phyloP scores from a whole-genome alignment of 2,113 vertebrate species.

The Rana temporaria region DNA sequence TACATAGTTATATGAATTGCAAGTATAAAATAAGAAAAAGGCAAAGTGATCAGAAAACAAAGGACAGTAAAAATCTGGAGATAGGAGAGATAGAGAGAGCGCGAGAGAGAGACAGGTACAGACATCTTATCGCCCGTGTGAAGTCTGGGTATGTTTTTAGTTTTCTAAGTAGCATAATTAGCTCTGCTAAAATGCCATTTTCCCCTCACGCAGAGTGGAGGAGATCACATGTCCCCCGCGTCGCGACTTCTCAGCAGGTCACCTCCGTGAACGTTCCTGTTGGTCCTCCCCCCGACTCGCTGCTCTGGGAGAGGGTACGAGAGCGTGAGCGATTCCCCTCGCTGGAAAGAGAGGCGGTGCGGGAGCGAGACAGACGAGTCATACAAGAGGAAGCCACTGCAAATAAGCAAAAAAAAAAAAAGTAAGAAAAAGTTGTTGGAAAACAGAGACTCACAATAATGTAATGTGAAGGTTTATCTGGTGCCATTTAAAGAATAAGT shows the following conservation, averaged over 20 bases:
- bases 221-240: conserved; percentile 48
- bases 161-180: conserved; percentile 54
- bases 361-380: conserved; percentile 90
- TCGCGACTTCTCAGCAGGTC: conserved; percentile 78
- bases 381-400: conserved; percentile 91
- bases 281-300: conserved; percentile 81
- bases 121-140: conserved; percentile 57
- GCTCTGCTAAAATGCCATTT: conserved; percentile 49
- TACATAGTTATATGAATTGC: conserved; percentile 24
- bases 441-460: neutral
- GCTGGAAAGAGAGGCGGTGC: conserved; percentile 89
- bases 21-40: conserved; percentile 18
- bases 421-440: neutral
- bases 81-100: conserved; percentile 55
- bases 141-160: conserved; percentile 59
- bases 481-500: neutral
- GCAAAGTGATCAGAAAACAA: conserved; percentile 25
- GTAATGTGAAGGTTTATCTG: neutral
- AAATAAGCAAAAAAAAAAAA: conserved; percentile 41
- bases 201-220: conserved; percentile 63
- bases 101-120: conserved; percentile 68
- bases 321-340: conserved; percentile 85
- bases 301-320: conserved; percentile 88
- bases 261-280: conserved; percentile 87
- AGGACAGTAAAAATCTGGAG: conserved; percentile 22